Conservation (phyloP, 2,888 invertebrate species). For the Xanthia togata region DNA sequence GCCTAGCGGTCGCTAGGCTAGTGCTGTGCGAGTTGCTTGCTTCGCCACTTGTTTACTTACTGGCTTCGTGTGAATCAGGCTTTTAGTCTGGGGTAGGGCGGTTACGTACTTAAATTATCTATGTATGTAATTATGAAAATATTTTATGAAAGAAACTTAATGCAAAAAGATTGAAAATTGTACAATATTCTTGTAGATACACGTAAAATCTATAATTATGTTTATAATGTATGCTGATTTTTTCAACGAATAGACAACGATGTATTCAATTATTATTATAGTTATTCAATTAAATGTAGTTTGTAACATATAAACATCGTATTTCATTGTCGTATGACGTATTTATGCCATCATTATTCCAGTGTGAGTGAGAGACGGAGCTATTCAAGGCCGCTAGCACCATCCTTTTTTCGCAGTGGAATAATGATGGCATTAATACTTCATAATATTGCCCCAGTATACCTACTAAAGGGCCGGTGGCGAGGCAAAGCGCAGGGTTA, state of each 20-base stretch:
- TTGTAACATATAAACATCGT: slow-evolving; percentile 46
- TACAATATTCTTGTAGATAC: slow-evolving; percentile 69
- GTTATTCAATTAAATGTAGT: slow-evolving; percentile 68
- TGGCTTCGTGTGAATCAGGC: slow-evolving; percentile 2
- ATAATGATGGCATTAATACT: too few species aligned
- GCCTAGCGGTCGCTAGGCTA: neutral
- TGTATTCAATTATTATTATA: slow-evolving; percentile 67
- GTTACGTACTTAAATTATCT: slow-evolving; percentile 19
- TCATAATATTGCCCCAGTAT: too few species aligned
- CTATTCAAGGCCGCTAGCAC: too few species aligned
- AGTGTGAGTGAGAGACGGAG: too few species aligned
- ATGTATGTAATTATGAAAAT: slow-evolving; percentile 41
- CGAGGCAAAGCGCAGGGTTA: neutral
- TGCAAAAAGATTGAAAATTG: slow-evolving; percentile 59
- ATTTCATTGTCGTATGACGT: slow-evolving; percentile 38
- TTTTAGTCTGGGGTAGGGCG: slow-evolving; percentile 8
- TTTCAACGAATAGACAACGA: slow-evolving; percentile 71
- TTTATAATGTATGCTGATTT: slow-evolving; percentile 56
- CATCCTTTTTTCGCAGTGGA: too few species aligned
- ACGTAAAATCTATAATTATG: slow-evolving; percentile 50
- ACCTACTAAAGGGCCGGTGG: neutral
- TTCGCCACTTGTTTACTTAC: neutral
- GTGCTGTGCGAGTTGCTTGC: neutral
- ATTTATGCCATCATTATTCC: too few species aligned
- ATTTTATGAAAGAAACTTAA: slow-evolving; percentile 42